Evolutionary conservation across 2,888 invertebrate species (phyloP), one percentile per base, ranked within the genome.

Genomic region (Philopedon plagiatum): DNA sequence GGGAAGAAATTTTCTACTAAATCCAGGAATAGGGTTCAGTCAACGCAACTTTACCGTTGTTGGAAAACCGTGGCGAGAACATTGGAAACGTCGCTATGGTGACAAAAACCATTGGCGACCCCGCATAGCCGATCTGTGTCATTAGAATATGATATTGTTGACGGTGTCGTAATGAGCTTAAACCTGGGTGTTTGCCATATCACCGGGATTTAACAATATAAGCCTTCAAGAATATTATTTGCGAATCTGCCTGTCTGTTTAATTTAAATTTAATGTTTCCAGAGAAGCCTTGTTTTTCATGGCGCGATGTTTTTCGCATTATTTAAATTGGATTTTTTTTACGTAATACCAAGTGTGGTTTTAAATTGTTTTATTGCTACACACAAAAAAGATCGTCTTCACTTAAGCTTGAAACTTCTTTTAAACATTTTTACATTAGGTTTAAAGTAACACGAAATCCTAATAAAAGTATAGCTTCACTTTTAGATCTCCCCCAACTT

Each of bases 131-230:
- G 77, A 80, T 77, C 78, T 76, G 71, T 79, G 79, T 81, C 81
- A 81, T 82, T 82, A 81, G 80, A 82, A 82, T 82, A 82, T 81
- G 81, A 82, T 82, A 82, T 80, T 80, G 81, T 81, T 82, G 81
- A 78, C 79, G 77, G 62, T 71, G 76, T 37, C 73, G 76, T 80
- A 81, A 80, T 79, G 78, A 79, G 77, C 77, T 78, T 74, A 63
- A 67, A 61, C 57, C 34, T 60, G 56, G 63, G 58, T 34, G 70
- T 58, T 57, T 70, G 58, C 58, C 46, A 63, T 58, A 63, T 58
- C 46, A 23, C 70, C 29, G 49, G 63, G 64, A 70, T 63, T 70
- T 58, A 63, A 70, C 39, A 34, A 54, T 49, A 13, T 51, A 67
- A 32, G 34, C 67, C 67, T 37, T 19, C 58, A 49, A 15, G 60